A percentile compares a stretch with the other conserved stretches of the same genome.
Evolutionary conservation across 2,113 vertebrate species (phyloP).

Genomic region (Poeciliopsis retropinna): DNA sequence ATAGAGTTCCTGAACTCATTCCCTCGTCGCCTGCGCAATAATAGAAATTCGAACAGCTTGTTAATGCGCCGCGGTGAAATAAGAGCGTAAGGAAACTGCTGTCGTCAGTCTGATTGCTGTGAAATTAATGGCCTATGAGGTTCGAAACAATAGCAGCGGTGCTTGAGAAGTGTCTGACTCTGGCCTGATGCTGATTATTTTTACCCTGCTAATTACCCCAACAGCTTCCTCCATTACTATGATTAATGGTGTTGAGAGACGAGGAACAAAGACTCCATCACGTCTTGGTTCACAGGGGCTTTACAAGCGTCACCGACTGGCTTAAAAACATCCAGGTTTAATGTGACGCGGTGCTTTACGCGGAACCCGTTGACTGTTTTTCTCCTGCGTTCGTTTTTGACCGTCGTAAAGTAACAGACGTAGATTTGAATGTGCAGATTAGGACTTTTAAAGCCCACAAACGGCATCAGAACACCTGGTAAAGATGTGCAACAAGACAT

Average conservation of each 20-base stretch:
- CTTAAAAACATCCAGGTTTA: conserved; percentile 10
- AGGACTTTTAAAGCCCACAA: too few species aligned
- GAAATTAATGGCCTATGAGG: conserved; percentile 59
- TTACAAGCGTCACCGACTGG: not conserved
- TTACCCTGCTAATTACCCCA: conserved; percentile 67
- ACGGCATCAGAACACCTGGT: too few species aligned
- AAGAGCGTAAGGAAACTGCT: not conserved
- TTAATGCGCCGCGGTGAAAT: conserved; percentile 26
- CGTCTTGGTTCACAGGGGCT: conserved; percentile 37
- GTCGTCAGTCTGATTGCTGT: conserved; percentile 20
- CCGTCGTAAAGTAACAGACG: too few species aligned
- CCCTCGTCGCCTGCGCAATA: conserved; percentile 1
- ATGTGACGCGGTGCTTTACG: not conserved
- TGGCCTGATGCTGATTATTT: conserved; percentile 58
- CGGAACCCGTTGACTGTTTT: not conserved
- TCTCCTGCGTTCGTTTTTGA: too few species aligned
- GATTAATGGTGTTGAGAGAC: conserved; percentile 48
- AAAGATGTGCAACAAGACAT: too few species aligned
- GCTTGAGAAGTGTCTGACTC: conserved; percentile 57
- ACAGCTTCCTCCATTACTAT: conserved; percentile 62
- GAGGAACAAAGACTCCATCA: conserved; percentile 39
- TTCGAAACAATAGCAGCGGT: conserved; percentile 45
- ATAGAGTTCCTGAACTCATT: not conserved
- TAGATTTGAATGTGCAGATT: too few species aligned
- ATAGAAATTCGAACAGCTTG: conserved; percentile 5